These are phyloP conservation scores for Saturnia pavonia DNA, from an alignment of 2,888 invertebrate genomes.

Conservation along the genomic window DNA sequence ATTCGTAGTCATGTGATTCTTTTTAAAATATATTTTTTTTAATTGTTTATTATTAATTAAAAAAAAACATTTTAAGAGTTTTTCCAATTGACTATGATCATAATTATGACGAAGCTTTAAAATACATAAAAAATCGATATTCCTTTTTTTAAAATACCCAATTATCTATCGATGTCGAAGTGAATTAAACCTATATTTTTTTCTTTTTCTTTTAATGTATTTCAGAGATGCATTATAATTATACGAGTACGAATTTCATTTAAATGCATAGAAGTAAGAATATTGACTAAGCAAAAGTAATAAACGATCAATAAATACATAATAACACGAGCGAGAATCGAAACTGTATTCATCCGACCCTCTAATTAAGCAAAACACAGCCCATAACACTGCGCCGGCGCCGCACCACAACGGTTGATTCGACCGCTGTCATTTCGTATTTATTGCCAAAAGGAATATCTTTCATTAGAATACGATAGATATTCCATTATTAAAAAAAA, in stretches of 20 bases:
- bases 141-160: too few species aligned
- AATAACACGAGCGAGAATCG: slow-evolving; percentile 53
- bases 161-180: too few species aligned
- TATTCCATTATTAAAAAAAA: neutral
- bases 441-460: slow-evolving; percentile 45
- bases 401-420: slow-evolving; percentile 57
- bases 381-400: neutral
- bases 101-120: too few species aligned
- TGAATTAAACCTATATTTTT: too few species aligned
- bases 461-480: slow-evolving; percentile 27
- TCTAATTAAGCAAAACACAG: slow-evolving; percentile 48
- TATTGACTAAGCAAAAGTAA: neutral
- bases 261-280: neutral
- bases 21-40: too few species aligned
- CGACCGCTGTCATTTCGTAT: slow-evolving; percentile 70
- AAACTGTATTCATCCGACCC: slow-evolving; percentile 32
- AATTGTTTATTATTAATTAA: too few species aligned
- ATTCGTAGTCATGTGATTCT: too few species aligned
- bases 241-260: neutral
- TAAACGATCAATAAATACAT: slow-evolving; percentile 47
- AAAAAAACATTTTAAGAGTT: too few species aligned
- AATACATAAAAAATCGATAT: too few species aligned
- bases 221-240: too few species aligned
- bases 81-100: too few species aligned
- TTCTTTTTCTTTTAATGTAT: too few species aligned